Base-by-base conservation (phyloP, 2,888 invertebrate genomes). In the Eurytoma californica region DNA sequence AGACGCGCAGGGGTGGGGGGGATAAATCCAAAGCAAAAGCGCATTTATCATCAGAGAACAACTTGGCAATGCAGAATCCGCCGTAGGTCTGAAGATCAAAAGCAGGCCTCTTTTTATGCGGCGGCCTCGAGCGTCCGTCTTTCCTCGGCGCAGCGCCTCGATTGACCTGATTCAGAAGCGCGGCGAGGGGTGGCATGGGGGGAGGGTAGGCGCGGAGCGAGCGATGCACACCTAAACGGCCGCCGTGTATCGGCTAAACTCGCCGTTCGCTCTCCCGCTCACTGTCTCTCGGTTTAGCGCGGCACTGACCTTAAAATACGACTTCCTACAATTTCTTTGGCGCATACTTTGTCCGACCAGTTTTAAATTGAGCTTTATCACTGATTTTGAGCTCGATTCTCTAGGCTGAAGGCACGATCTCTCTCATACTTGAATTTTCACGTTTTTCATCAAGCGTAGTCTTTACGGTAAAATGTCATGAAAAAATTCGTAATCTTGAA, bases 81-180 rank as follows among this genome's bases (percentile, higher is more conserved):
- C 39, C 39, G 39, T 39, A 39, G 9, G 39, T 9, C 39, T 7
- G 39, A 39, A 39, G 39, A 39, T 39, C 9, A 39, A 39, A 39
- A 39, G 39, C 39, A 39, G 39, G 39, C 47, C 69, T 76, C 24
- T 55, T 24, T 76, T 60, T 53, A 39, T 53, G 47, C 39, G 39
- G 39, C 63, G 39, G 18, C 63, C 63, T 63, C 63, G 39, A 47
- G 63, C 39, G 47, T 7, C 20, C 57, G 58, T 9, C 47, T 47
- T 28, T 16, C 70, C 24, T 55, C 72, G 55, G 18, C 53, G n/a
- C 63, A 63, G 39, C 72, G 69, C 68, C 61, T 76, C 68, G 68
- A 69, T 69, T 69, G 75, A 76, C 68, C 75, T 76, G 68, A 76
- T 76, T 76, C 68, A 76, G 39, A 9, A 39, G 61, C 55, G 49